Base-by-base conservation (phyloP, 2,888 invertebrate genomes). In the Trichacis sp. region DNA sequence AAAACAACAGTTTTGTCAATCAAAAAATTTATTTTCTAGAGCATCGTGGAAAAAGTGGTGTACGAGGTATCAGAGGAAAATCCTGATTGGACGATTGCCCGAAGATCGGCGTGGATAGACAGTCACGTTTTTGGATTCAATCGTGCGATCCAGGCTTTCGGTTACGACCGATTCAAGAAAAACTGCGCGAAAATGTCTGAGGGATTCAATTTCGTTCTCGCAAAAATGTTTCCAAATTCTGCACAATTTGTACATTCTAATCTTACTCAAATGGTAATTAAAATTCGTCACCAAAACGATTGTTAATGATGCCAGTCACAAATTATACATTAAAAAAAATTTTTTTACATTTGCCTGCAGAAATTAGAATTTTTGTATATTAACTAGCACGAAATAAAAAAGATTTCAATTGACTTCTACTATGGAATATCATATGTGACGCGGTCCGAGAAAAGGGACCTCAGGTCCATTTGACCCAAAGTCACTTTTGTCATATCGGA, bases 51-150 rank as follows among this genome's bases (percentile, higher is more conserved):
- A 83, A 93, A 94, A 75, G 96, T 96, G 55, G 90, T 93, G 64
- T 97, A 97, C 82, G 88, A 86, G 64, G 89, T 91, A 48, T 89
- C 89, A 51, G 90, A 90, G 14, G 90, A 92, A 40, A 88, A 90
- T 81, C 87, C 87, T 0, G 88, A 89, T 2, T 91, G 91, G 86
- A 96, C 96, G 1, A 85, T 93, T 29, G 95, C 94, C 17, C 86
- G 89, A 20, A 88, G 96, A 56, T 91, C 92, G 1, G 96, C 96
- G 0, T 96, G 95, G 92, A 92, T 97, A 63, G 93, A 93, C 79
- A 96, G 96, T 1, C 92, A 93, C 77, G 90, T 97, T 48, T 92
- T 91, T 84, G 97, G 96, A 24, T 93, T 97, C 82, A 92, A 94
- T 30, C 86, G 92, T 56, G 93, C 96, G 4, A 94, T 97, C 71